phyloP scores from a whole-genome alignment of 2,797 vertebrate genomes.

The Pipistrellus pipistrellus region DNA sequence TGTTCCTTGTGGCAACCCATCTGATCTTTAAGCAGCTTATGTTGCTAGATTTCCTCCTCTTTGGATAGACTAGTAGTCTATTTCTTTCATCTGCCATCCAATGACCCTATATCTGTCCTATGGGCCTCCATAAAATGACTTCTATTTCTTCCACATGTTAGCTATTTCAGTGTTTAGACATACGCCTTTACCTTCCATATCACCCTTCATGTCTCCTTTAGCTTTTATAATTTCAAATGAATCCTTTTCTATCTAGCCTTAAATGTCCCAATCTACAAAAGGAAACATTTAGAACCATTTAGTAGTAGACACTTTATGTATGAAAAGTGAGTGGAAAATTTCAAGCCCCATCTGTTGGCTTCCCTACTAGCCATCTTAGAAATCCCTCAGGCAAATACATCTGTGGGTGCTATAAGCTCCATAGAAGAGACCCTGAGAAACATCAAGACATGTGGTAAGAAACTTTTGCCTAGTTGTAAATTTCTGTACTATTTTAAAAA shows the following conservation, averaged over 20 bases:
- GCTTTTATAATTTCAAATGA: neutral
- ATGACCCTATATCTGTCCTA: neutral
- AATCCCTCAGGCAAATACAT: neutral
- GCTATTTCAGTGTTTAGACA: neutral
- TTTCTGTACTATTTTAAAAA: neutral
- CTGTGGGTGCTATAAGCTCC: neutral
- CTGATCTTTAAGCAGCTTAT: neutral
- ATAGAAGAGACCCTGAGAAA: neutral
- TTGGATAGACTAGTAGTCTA: neutral
- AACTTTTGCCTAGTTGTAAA: neutral
- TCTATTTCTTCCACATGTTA: neutral
- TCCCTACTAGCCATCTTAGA: neutral
- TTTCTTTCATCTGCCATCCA: neutral
- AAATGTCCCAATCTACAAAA: neutral
- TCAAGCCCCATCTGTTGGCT: neutral
- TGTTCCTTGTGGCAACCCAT: neutral
- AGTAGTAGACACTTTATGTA: neutral
- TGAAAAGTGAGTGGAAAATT: neutral
- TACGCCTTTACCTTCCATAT: neutral
- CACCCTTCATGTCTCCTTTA: neutral
- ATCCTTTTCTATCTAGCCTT: neutral
- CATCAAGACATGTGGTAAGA: rapidly evolving
- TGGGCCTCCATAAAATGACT: neutral
- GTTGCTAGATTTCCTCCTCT: neutral
- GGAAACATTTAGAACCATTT: neutral